Percentiles rank a stretch among this genome's conserved stretches.
phyloP scores from a whole-genome alignment of 1,140 invertebrate species.

The Antheraea pernyi region DNA sequence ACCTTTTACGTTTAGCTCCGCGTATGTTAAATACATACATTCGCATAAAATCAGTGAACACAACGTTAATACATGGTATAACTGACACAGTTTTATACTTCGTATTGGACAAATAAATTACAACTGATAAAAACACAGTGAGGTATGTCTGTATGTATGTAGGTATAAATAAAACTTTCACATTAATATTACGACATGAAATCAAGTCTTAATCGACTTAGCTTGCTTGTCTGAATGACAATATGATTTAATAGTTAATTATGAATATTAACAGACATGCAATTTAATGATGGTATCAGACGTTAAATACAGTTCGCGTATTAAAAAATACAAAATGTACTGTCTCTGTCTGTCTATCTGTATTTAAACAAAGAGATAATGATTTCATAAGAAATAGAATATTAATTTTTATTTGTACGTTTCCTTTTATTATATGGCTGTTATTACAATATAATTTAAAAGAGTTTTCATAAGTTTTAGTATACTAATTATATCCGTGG shows the following conservation, averaged over 20 bases:
- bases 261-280: neutral
- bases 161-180: neutral
- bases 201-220: neutral
- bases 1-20: neutral
- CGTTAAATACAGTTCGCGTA: neutral
- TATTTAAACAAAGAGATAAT: no score
- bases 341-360: no score
- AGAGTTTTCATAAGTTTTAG: no score
- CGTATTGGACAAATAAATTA: neutral
- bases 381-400: no score
- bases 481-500: no score
- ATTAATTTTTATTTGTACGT: no score
- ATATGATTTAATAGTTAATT: no score
- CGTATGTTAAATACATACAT: neutral
- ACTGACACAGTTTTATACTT: neutral
- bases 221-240: neutral
- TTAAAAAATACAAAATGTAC: no score
- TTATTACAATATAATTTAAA: no score
- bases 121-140: neutral
- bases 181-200: neutral
- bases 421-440: no score
- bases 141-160: neutral
- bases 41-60: neutral
- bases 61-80: neutral
- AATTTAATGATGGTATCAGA: neutral